Evolutionary conservation across 92 coral and sea anemone genomes (phyloP).

Genomic region (Heteractis magnifica): DNA sequence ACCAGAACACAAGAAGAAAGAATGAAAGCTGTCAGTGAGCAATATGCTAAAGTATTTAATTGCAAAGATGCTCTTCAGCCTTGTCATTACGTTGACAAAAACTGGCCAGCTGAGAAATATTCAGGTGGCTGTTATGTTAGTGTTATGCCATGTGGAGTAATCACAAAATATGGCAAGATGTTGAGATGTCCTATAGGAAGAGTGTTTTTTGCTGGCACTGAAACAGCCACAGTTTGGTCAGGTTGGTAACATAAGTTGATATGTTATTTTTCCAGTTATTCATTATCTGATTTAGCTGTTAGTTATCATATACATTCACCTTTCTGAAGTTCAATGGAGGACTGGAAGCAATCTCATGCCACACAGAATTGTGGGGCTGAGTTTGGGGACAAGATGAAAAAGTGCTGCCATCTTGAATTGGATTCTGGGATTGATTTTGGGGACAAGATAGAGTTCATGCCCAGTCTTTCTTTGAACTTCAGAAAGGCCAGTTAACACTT

Average conservation of each 20-base stretch:
- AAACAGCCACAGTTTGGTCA: conserved; percentile 92
- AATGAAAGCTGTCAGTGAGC: conserved; percentile 84
- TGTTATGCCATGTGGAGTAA: conserved; percentile 83
- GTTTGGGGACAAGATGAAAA: too few species aligned
- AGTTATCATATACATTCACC: too few species aligned
- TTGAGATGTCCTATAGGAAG: conserved; percentile 74
- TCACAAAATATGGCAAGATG: conserved; percentile 71
- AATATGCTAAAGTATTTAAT: conserved; percentile 82
- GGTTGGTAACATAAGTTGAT: conserved; percentile 41
- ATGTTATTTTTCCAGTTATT: neutral
- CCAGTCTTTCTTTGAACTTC: too few species aligned
- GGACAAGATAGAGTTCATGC: too few species aligned
- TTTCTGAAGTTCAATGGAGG: too few species aligned
- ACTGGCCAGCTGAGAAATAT: conserved; percentile 99
- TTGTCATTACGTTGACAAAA: conserved; percentile 83
- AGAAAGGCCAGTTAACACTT: too few species aligned
- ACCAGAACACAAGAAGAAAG: conserved; percentile 86
- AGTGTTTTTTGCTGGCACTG: conserved; percentile 96
- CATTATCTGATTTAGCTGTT: neutral
- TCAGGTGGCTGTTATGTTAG: conserved; percentile 98
- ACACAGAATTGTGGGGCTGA: too few species aligned
- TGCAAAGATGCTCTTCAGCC: conserved; percentile 87
- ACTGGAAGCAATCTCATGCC: too few species aligned
- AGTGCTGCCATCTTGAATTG: too few species aligned
- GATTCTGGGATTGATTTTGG: too few species aligned